These are phyloP conservation scores for Meta bourneti DNA, from an alignment of 2,888 invertebrate species.

Conservation along the genomic window DNA sequence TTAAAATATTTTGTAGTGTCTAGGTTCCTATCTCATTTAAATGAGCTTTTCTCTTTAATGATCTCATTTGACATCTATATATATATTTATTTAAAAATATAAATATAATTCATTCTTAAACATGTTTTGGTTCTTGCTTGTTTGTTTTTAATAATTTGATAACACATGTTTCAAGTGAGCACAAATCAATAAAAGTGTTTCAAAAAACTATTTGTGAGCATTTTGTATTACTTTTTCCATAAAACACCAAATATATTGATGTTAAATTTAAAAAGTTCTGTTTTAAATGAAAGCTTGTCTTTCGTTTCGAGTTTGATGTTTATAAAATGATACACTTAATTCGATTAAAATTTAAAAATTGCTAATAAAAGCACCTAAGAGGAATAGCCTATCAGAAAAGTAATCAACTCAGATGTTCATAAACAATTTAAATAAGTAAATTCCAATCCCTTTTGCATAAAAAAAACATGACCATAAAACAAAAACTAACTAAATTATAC, in stretches of 20 bases:
- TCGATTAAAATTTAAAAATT: too few relatives aligned
- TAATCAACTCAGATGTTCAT: too few relatives aligned
- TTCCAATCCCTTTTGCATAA: too few relatives aligned
- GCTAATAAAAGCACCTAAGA: too few relatives aligned
- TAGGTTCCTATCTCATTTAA: conserved; percentile 70
- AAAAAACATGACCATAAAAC: too few relatives aligned
- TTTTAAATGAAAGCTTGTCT: too few relatives aligned
- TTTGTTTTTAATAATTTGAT: conserved; percentile 13
- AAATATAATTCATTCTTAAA: conserved; percentile 34
- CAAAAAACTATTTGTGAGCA: background rate
- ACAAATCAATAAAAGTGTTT: background rate
- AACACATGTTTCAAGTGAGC: background rate
- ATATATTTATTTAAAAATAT: conserved; percentile 31
- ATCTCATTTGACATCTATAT: conserved; percentile 62
- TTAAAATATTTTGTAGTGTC: conserved; percentile 40
- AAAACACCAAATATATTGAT: background rate
- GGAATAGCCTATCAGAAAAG: too few relatives aligned
- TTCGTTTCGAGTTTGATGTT: too few relatives aligned
- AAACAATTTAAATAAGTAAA: too few relatives aligned
- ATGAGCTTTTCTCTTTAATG: conserved; percentile 69
- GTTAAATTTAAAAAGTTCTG: background rate
- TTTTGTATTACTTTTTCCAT: background rate
- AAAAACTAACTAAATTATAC: too few relatives aligned
- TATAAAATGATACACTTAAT: too few relatives aligned
- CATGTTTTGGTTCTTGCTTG: conserved; percentile 2